Base-by-base conservation (phyloP, 2,113 vertebrate species). In the Pavo muticus region DNA sequence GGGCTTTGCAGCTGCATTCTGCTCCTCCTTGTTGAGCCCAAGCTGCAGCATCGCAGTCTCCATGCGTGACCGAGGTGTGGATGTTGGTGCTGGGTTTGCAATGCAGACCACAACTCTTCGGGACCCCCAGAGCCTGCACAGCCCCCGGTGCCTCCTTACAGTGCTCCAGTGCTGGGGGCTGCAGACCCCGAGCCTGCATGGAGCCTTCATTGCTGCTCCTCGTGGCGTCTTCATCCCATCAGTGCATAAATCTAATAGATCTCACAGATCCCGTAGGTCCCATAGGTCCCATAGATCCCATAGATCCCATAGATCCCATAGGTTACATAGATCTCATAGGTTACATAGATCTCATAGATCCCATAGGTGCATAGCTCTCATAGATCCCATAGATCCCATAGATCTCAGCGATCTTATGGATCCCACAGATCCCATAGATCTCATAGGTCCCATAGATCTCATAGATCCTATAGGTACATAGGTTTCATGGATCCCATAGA, bases 161-260 rank as follows among this genome's bases (percentile, higher is more conserved):
- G 32, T 24, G n/a, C 35, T 64, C 88, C 47, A 48, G 20, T 25
- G 24, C 48, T 25, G 48, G 24, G 23, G 24, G 48, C 24, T 71
- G 37, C 50, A 47, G 30, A 23, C 6, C 48, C 30, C 2, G 9
- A 0, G 37, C 18, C 37, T 13, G 5, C 64, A 7, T 1, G 2
- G 42, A 21, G 59, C 39, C 50, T 2, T 65, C 27, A 6, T 5
- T 7, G 71, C 50, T 10, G 50, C 83, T 88, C 76, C 63, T 59
- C 1, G 0, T 35, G 24, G 57, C 0, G 11, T 29, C 47, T 54
- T 70, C 71, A 18, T 32, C 44, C 61, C 11, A 0, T 15, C 1
- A 0, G 2, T 1, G 11, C 9, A 67, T 37, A 52, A 17, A 56
- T 56, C 54, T 17, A 29, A 18, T 7, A 19, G 54, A 32, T 57